Percentiles rank a stretch among this genome's conserved stretches.
These are phyloP conservation scores for Neria commutata DNA, from an alignment of 2,888 invertebrate genomes.

Conservation along the genomic window DNA sequence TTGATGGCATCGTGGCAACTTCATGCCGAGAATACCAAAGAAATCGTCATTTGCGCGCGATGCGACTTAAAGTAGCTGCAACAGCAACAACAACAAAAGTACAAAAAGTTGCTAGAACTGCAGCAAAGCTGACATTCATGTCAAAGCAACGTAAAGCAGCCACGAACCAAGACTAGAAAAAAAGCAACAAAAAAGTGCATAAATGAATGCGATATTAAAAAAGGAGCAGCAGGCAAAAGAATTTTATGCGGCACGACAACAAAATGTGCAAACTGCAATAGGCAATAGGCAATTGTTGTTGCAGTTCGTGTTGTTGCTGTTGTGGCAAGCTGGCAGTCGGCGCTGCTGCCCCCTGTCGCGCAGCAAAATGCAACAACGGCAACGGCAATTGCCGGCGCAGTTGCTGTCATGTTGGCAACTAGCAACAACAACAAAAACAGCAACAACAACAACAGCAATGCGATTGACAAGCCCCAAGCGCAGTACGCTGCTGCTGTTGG, in stretches of 20 bases:
- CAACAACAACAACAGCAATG: neutral
- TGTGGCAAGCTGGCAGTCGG: neutral
- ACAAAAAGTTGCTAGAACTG: slow-evolving; percentile 50
- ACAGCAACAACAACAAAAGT: slow-evolving; percentile 21
- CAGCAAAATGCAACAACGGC: slow-evolving; percentile 14
- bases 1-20: slow-evolving; percentile 3
- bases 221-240: slow-evolving; percentile 29
- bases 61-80: slow-evolving; percentile 28
- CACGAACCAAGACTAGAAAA: neutral
- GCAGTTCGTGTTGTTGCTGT: neutral
- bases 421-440: neutral
- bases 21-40: slow-evolving; percentile 1
- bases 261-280: slow-evolving; percentile 18
- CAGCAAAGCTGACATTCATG: slow-evolving; percentile 56
- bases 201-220: no score
- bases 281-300: slow-evolving; percentile 7
- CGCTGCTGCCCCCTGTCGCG: slow-evolving; percentile 20
- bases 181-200: slow-evolving; percentile 16
- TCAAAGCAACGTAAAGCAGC: slow-evolving; percentile 41
- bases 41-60: neutral
- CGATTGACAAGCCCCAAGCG: neutral
- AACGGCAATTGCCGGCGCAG: neutral
- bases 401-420: neutral
- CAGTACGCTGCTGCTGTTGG: neutral
- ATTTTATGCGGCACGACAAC: slow-evolving; percentile 45